Percentiles rank a stretch among this genome's conserved stretches.
Evolutionary conservation across 1,140 invertebrate species (phyloP).

Genomic region (Bombus cullumanus): DNA sequence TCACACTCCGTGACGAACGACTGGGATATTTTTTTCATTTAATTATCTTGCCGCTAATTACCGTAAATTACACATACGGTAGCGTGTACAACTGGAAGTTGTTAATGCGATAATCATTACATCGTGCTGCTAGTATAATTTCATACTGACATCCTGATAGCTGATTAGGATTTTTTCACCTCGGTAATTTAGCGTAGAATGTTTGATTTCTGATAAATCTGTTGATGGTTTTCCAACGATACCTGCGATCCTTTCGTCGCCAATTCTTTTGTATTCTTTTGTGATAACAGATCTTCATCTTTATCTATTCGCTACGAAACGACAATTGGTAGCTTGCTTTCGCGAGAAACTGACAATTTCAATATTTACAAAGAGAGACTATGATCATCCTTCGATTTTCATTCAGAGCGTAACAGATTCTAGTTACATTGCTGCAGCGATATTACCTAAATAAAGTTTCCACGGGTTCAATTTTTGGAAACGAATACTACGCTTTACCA

Average conservation of each 20-base stretch:
- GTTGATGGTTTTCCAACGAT: too few species aligned
- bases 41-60: conserved; percentile 44
- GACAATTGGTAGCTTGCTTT: not conserved
- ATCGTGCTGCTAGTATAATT: not conserved
- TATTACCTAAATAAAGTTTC: too few species aligned
- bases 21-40: conserved; percentile 39
- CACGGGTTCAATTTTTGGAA: too few species aligned
- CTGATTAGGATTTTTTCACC: not conserved
- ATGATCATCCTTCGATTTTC: too few species aligned
- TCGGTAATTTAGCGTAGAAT: not conserved
- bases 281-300: not conserved
- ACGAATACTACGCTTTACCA: too few species aligned
- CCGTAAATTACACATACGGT: conserved; percentile 7
- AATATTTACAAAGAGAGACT: not conserved
- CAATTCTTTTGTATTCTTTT: not conserved
- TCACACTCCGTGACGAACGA: not conserved
- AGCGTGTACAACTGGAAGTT: not conserved
- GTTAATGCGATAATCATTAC: conserved; percentile 18
- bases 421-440: too few species aligned
- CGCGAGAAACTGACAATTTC: not conserved
- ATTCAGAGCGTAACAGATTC: not conserved
- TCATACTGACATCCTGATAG: not conserved
- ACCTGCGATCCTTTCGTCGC: not conserved
- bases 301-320: not conserved
- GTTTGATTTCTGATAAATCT: not conserved